Evolutionary conservation across 2,797 vertebrate genomes (phyloP).

Genomic region (Ambastaia sidthimunki): DNA sequence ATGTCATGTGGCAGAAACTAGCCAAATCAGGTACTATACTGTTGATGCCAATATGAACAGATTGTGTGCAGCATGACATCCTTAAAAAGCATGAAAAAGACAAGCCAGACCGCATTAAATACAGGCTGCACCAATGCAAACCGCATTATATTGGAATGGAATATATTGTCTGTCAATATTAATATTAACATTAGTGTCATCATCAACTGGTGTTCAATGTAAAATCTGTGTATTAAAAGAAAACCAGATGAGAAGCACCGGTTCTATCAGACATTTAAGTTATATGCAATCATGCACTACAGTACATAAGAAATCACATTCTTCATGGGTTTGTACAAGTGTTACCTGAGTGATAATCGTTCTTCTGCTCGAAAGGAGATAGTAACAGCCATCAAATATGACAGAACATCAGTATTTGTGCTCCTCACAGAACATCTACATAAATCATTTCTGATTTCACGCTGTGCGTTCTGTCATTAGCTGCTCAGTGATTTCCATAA

Average conservation of each 20-base stretch:
- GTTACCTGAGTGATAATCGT: constrained; percentile 4
- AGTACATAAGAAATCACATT: not conserved
- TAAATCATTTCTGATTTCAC: constrained; percentile 76
- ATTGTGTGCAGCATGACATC: not conserved
- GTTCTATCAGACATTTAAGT: too few species aligned
- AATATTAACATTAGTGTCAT: not conserved
- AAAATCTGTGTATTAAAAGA: not conserved
- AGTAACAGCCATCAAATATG: constrained; percentile 61
- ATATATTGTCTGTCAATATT: not conserved
- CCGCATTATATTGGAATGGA: not conserved
- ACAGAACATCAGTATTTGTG: constrained; percentile 54
- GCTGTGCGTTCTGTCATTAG: constrained; percentile 68
- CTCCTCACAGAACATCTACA: constrained; percentile 56
- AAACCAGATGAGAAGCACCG: not conserved
- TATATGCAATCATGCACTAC: not conserved
- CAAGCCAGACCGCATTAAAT: not conserved
- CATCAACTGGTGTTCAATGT: not conserved
- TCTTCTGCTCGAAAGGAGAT: constrained; percentile 59
- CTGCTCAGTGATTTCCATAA: constrained; percentile 72
- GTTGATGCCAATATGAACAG: constrained; percentile 3
- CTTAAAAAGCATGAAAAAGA: not conserved
- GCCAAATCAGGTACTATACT: not conserved
- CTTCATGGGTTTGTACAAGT: constrained; percentile 1
- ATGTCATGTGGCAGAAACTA: not conserved
- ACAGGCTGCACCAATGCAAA: too few species aligned